A percentile compares a stretch with the other conserved stretches of the same genome.
These are phyloP conservation scores for Lepidotrigona ventralis DNA, from an alignment of 1,140 invertebrate species.

Conservation along the genomic window DNA sequence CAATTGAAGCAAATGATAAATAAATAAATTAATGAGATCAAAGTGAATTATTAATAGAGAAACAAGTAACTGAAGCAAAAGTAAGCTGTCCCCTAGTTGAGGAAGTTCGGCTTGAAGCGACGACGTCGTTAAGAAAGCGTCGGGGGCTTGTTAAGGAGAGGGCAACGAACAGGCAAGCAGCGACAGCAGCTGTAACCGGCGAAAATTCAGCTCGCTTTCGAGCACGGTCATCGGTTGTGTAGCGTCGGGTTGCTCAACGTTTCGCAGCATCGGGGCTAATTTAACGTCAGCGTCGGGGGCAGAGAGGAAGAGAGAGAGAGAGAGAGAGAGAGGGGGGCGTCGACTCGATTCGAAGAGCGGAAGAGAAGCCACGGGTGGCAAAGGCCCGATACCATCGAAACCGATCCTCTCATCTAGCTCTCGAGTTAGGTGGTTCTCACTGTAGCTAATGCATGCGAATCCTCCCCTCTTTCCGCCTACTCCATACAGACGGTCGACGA, in stretches of 20 bases:
- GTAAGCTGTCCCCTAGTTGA: too few species aligned
- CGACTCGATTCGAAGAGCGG: constrained; percentile 63
- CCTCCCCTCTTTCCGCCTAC: neutral
- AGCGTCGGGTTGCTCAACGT: constrained; percentile 38
- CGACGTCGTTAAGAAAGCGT: too few species aligned
- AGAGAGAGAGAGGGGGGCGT: constrained; percentile 8
- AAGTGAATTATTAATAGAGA: too few species aligned
- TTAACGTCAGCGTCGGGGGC: constrained; percentile 35
- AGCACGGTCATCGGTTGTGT: neutral
- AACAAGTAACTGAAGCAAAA: too few species aligned
- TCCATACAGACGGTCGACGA: constrained; percentile 24
- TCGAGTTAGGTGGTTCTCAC: constrained; percentile 66
- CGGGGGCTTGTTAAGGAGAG: too few species aligned
- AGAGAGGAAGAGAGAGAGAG: neutral
- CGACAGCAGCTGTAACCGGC: neutral
- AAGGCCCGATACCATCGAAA: constrained; percentile 67
- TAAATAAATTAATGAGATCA: too few species aligned
- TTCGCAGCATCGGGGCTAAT: constrained; percentile 50
- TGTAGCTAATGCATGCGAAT: constrained; percentile 66
- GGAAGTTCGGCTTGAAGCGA: too few species aligned
- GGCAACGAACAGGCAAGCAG: too few species aligned
- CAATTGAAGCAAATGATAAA: too few species aligned
- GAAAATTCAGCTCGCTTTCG: constrained; percentile 24
- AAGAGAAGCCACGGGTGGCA: constrained; percentile 72
- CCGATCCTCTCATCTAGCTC: constrained; percentile 69